Conservation (phyloP, 2,888 invertebrate species). For the Pyrocoelia pectoralis region DNA sequence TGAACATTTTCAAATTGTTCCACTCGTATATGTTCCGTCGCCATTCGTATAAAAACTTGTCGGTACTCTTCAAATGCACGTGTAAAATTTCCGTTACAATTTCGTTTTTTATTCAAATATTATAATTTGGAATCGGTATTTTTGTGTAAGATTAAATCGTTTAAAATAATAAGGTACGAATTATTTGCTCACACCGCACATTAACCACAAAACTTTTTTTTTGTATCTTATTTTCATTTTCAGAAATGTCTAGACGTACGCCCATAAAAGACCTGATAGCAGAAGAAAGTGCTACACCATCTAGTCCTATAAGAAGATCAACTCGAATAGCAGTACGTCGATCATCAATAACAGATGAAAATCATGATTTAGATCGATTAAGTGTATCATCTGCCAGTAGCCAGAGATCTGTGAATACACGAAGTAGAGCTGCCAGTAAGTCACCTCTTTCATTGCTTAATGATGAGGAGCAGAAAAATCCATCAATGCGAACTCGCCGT, state of each 20-base stretch:
- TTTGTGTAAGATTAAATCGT: background rate
- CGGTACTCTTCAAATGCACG: conserved; percentile 1
- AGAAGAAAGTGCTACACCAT: conserved; percentile 6
- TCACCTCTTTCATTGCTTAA: background rate
- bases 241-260: conserved; percentile 19
- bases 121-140: background rate
- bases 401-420: background rate
- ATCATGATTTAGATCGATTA: background rate
- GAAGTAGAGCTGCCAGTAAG: conserved; percentile 1
- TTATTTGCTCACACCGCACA: too few relatives aligned
- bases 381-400: background rate
- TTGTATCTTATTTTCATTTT: background rate
- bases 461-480: background rate
- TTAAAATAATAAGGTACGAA: background rate
- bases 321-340: conserved; percentile 32
- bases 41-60: background rate
- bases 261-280: conserved; percentile 16
- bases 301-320: conserved; percentile 19
- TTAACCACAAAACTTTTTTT: too few relatives aligned
- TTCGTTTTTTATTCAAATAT: background rate
- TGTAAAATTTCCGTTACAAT: conserved; percentile 8
- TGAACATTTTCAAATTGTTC: too few relatives aligned
- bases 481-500: background rate
- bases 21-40: background rate
- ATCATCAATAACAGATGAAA: conserved; percentile 28